Percentiles rank a stretch among this genome's conserved stretches.
Evolutionary conservation across 2,113 vertebrate species (phyloP).

Genomic region (Alethe castanea): DNA sequence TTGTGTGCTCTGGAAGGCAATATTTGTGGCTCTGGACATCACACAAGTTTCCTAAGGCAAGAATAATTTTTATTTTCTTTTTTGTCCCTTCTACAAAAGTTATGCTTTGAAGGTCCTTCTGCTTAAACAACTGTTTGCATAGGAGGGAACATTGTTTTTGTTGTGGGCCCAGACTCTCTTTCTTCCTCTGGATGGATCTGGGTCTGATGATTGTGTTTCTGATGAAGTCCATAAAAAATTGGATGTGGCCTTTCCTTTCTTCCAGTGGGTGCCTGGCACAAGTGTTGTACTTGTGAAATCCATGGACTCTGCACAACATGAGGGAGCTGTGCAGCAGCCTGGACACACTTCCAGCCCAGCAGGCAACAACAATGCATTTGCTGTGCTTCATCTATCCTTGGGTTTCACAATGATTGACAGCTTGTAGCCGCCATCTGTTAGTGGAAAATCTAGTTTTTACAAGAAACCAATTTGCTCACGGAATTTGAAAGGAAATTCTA

Average conservation of each 20-base stretch:
- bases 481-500: background rate
- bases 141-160: rapidly evolving
- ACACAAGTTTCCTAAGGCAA: background rate
- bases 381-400: background rate
- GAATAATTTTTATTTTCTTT: background rate
- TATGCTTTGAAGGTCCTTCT: background rate
- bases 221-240: background rate
- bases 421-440: constrained; percentile 52
- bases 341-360: background rate
- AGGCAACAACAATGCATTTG: constrained; percentile 34
- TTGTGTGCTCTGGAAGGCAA: background rate
- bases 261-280: background rate
- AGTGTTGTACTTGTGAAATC: background rate
- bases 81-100: background rate
- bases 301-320: background rate
- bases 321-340: background rate
- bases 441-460: constrained; percentile 30
- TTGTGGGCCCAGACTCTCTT: background rate
- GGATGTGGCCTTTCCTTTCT: background rate
- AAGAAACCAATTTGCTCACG: constrained; percentile 41
- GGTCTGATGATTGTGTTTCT: background rate
- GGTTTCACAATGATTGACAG: constrained; percentile 50
- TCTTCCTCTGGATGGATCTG: background rate
- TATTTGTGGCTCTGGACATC: background rate
- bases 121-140: background rate